Evolutionary conservation across 2,797 vertebrate species (phyloP), one percentile per base, ranked within the genome.

Genomic region (Coregonus sp.): DNA sequence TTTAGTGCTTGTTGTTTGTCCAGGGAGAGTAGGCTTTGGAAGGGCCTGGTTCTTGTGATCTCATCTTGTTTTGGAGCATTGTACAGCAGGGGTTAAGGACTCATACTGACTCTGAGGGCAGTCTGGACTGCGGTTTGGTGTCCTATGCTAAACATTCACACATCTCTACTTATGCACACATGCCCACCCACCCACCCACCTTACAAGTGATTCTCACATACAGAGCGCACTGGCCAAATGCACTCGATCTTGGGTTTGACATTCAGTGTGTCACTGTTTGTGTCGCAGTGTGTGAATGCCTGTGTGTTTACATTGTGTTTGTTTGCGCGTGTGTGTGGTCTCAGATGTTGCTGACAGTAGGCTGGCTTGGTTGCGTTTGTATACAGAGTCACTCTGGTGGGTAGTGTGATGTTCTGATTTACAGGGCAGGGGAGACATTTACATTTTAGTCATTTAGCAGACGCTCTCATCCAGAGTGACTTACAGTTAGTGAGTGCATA

Each of bases 111-210:
- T 68, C 16, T 20, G 56, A 59, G n/a, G 5, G 56, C 66, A 7
- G 16, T 35, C 63, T 4, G 29, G 9, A 29, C 29, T 66, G 29
- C 11, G 25, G 9, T 66, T 66, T 33, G 65, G 25, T 66, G 25
- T 66, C 29, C 65, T 15, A 14, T 31, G 65, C 11, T 20, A n/a
- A 5, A 59, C 18, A 14, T 66, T 5, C 69, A 61, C 5, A 47
- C 68, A 51, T 35, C 67, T 67, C 31, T 72, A 69, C 65, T 7
- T 35, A 56, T 3, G 2, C 70, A 75, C 52, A 35, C 29, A 20
- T 29, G 15, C 71, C 52, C 50, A 40, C 75, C 70, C 75, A 70
- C 75, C 56, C 16, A 76, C 66, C 54, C 15, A 11, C 29, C 3
- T 35, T 33, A 37, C 15, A 59, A 59, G n/a, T 59, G 56, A 59